Base-by-base conservation (phyloP, 1,140 invertebrate species). In the Habropoda laboriosa region DNA sequence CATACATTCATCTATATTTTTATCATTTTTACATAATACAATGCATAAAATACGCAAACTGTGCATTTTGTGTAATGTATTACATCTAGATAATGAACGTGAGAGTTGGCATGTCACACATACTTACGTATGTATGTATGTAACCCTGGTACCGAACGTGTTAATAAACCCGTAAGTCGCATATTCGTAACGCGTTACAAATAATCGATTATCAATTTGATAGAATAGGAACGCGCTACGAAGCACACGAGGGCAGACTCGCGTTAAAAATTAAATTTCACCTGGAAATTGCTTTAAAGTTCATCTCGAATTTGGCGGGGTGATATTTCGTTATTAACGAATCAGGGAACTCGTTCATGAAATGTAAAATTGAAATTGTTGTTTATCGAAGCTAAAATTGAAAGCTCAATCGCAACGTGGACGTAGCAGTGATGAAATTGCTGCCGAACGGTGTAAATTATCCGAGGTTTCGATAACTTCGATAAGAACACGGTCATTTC, bases 341-440 rank as follows among this genome's bases (percentile, higher is more conserved):
- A 55, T 75, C 73, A 66, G 38, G 47, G n/a, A 27, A 21, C 35
- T 27, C 61, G 38, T 75, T 42, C 47, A 16, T 49, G 21, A 75
- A 66, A 75, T 66, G 47, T 66, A 38, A 75, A 75, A 55, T 66
- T 38, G 47, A 49, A 57, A 66, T 66, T 71, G 38, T 71, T 71
- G 68, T 71, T 71, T 71, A 71, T 71, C 51, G 51, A 42, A 42
- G 68, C 68, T 71, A 57, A 57, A 71, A 71, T 71, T 71, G 68
- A 71, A 71, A 71, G 30, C 51, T 57, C 35, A 42, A 71, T 57
- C 53, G 35, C 51, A 16, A 32, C 38, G 35, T 7, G 42, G 27
- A 67, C 64, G 42, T 49, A 27, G 8, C 24, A 70, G n/a, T n/a
- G 67, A 70, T 55, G 49, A 55, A 55, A 70, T 38, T 38, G n/a